Evolutionary conservation across 1,140 invertebrate genomes (phyloP), one percentile per base, ranked within the genome.

Genomic region (Philopotamus ludificatus): DNA sequence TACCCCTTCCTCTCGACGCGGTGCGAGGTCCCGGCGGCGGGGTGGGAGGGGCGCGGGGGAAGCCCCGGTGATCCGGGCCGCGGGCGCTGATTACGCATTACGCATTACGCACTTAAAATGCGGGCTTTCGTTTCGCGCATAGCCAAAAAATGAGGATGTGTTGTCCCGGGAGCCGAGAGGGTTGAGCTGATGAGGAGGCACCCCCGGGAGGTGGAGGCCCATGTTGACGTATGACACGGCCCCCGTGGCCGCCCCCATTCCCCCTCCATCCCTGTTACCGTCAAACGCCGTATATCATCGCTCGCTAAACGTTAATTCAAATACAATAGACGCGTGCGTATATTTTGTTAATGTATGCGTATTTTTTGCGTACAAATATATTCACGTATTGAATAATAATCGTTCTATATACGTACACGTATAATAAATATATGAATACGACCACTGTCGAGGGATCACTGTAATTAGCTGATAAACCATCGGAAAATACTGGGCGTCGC

Each of bases 101-200:
- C 67, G 67, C 67, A 69, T 69, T 69, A 69, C 67, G 63, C 63
- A 69, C 67, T 69, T 69, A 69, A 69, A 69, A 69, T 69, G 63
- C 67, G 67, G 63, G 62, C 63, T 65, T 64, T 65, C 63, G 67
- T 68, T 68, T 68, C 67, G 67, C 67, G 62, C 66, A 54, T 51
- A 63, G 21, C 64, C 67, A 53, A 68, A 68, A 68, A 68, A 68
- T 64, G 63, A 68, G 67, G 58, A 60, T 55, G 63, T 55, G 63
- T 50, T 61, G 67, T 42, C 53, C 45, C 7, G 44, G 42, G 23
- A 9, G 25, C 45, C 22, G 1, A 22, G 22, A 20, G 8, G 54
- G 44, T 42, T 25, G 22, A 10, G 42, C 28, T 18, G 15, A 16
- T 21, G 20, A 18, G 47, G n/a, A n/a, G n/a, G n/a, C n/a, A n/a